A percentile compares a stretch with the other conserved stretches of the same genome.
Evolutionary conservation across 2,888 invertebrate species (phyloP).

Genomic region (Azorinus chamasolen): DNA sequence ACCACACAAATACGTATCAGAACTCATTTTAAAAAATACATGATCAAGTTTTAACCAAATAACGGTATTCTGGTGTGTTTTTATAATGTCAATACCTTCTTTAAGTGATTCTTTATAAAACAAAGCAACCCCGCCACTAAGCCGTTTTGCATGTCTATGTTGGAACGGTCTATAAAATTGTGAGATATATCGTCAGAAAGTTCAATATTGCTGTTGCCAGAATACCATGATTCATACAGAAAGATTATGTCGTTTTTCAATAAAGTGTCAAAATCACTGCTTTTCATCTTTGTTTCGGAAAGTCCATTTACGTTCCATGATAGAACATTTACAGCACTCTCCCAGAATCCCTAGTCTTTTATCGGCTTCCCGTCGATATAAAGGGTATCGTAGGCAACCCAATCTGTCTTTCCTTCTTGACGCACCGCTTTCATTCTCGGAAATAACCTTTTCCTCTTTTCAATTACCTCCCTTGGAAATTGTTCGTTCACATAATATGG

Average conservation of each 20-base stretch:
- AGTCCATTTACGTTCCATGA: slow-evolving; percentile 6
- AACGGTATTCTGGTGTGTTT: slow-evolving; percentile 29
- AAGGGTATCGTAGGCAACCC: not conserved
- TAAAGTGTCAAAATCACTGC: not conserved
- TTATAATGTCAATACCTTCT: slow-evolving; percentile 33
- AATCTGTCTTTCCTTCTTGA: not conserved
- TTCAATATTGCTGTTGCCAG: not conserved
- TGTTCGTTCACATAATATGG: slow-evolving; percentile 19
- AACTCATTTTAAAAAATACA: slow-evolving; percentile 24
- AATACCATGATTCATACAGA: slow-evolving; percentile 1
- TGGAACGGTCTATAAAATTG: slow-evolving; percentile 31
- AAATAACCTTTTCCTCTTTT: not conserved
- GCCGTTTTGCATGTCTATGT: slow-evolving; percentile 26
- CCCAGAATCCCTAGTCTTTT: not conserved
- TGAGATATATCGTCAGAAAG: not conserved
- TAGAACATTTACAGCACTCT: not conserved
- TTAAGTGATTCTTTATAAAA: slow-evolving; percentile 23
- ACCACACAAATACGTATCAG: slow-evolving; percentile 40
- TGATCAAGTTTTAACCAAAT: slow-evolving; percentile 43
- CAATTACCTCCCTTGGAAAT: not conserved
- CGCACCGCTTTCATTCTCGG: not conserved
- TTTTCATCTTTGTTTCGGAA: not conserved
- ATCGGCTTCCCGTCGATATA: not conserved
- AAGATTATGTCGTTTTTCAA: slow-evolving; percentile 1
- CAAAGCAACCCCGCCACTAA: slow-evolving; percentile 35